These are phyloP conservation scores for Peucedramus taeniatus DNA, from an alignment of 2,113 vertebrate genomes.

Conservation along the genomic window DNA sequence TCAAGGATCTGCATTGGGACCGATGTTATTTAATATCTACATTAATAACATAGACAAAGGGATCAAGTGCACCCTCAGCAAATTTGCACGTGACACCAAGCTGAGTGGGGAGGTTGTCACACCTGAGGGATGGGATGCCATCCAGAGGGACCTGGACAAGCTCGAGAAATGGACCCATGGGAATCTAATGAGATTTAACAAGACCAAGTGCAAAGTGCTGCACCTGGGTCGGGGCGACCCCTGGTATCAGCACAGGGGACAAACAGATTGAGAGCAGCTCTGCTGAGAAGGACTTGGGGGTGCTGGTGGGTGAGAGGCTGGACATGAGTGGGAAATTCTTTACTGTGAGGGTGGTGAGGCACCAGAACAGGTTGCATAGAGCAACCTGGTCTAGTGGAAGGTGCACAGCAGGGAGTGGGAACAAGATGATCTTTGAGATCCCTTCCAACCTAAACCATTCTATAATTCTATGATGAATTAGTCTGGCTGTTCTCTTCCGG, in stretches of 20 bases:
- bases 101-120: neutral
- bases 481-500: neutral
- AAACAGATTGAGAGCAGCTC: neutral
- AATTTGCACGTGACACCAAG: neutral
- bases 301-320: neutral
- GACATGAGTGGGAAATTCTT: neutral
- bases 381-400: neutral
- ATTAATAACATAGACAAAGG: neutral
- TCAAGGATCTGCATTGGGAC: neutral
- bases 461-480: neutral
- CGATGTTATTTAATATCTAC: neutral
- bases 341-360: neutral
- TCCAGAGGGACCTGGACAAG: neutral
- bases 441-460: neutral
- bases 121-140: neutral
- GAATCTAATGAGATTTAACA: neutral
- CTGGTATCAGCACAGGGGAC: neutral
- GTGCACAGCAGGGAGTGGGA: neutral
- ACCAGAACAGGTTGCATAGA: neutral
- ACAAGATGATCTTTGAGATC: neutral
- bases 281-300: neutral
- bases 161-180: rapidly evolving
- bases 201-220: neutral
- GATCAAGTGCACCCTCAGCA: neutral
- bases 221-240: rapidly evolving